phyloP scores from a whole-genome alignment of 2,113 vertebrate genomes.

The Crotalus tigris region DNA sequence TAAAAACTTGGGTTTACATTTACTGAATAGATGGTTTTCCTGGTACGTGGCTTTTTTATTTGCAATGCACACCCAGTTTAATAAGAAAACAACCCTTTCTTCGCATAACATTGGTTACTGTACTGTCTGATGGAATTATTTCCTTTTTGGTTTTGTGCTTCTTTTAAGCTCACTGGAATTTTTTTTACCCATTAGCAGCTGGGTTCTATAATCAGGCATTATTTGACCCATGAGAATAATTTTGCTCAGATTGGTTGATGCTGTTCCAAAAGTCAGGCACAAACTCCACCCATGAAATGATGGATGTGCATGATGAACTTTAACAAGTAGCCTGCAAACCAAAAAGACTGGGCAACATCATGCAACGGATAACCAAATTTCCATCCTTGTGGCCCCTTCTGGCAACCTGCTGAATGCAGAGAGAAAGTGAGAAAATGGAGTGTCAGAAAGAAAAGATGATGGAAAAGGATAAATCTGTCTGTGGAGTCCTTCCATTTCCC shows the following conservation, averaged over 20 bases:
- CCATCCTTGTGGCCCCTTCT: neutral
- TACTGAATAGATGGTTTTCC: neutral
- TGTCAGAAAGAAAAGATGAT: neutral
- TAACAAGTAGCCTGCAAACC: neutral
- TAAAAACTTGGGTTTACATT: neutral
- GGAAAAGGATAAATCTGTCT: neutral
- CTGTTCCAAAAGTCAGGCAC: neutral
- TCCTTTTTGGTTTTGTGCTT: neutral
- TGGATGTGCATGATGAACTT: neutral
- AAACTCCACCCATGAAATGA: neutral
- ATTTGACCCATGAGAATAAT: neutral
- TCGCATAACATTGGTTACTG: neutral
- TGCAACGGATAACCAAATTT: neutral
- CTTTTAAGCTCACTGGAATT: neutral
- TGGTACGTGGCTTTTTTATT: too few relatives aligned
- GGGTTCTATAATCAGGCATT: neutral
- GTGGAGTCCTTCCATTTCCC: neutral
- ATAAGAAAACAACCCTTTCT: neutral
- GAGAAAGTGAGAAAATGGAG: neutral
- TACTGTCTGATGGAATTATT: neutral
- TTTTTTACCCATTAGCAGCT: neutral
- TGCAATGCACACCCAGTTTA: neutral
- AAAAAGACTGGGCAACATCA: neutral
- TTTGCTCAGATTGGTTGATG: neutral
- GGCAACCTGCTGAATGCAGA: neutral